A percentile compares a stretch with the other conserved stretches of the same genome.
phyloP scores from a whole-genome alignment of 2,113 vertebrate genomes.

The Cariama cristata region DNA sequence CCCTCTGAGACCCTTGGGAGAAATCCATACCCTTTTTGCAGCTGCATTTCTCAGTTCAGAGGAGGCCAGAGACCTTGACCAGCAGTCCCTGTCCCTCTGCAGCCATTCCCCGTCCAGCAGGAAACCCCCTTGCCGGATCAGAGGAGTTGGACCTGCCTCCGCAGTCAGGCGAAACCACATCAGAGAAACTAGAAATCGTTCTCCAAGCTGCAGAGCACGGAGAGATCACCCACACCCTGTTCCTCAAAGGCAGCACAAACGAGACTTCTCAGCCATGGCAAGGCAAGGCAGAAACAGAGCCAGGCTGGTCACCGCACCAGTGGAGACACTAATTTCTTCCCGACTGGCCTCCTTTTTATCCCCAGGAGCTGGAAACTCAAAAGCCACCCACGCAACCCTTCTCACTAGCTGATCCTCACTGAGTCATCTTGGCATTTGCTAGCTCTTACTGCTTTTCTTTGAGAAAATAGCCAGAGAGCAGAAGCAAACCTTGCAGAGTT shows the following conservation, averaged over 20 bases:
- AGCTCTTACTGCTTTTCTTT: background rate
- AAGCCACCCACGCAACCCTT: background rate
- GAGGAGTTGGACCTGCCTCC: background rate
- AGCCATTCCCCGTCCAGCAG: background rate
- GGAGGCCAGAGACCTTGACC: background rate
- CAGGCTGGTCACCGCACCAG: background rate
- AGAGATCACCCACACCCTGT: background rate
- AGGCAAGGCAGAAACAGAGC: background rate
- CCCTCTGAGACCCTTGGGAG: background rate
- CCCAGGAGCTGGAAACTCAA: background rate
- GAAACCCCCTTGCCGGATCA: background rate
- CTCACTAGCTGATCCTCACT: background rate
- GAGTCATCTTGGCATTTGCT: slow-evolving; percentile 35
- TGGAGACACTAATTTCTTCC: background rate
- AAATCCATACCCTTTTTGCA: background rate
- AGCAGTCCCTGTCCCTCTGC: background rate
- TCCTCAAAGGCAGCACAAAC: background rate
- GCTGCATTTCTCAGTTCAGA: background rate
- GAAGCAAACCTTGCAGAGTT: background rate
- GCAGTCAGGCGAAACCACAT: background rate
- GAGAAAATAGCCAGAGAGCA: background rate
- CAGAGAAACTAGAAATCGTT: background rate
- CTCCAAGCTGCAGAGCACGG: background rate
- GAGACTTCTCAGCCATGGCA: background rate
- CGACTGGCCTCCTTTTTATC: background rate